Evolutionary conservation across 2,888 invertebrate species (phyloP).

Genomic region (Loripinus fragilis): DNA sequence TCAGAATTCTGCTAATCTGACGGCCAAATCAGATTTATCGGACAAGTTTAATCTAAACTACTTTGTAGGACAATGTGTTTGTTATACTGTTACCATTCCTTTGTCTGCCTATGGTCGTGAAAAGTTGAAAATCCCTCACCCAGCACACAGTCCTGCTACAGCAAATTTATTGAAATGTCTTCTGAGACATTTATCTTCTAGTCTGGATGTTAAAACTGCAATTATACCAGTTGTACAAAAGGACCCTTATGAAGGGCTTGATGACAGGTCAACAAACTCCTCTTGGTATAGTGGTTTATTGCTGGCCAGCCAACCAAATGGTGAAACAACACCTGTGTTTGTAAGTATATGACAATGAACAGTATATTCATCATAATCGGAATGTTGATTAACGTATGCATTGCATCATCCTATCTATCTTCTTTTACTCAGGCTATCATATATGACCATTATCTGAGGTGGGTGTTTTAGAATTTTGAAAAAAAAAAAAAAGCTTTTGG

Average conservation of each 20-base stretch:
- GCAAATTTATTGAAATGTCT: slow-evolving; percentile 32
- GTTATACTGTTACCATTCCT: background rate
- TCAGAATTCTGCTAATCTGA: background rate
- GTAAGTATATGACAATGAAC: background rate
- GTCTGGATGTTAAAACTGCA: slow-evolving; percentile 32
- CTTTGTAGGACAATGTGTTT: slow-evolving; percentile 15
- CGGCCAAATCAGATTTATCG: background rate
- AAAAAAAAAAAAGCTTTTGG: too few relatives aligned
- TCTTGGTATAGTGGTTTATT: background rate
- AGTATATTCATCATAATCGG: background rate
- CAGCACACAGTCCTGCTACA: slow-evolving; percentile 30
- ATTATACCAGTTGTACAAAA: background rate
- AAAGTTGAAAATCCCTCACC: slow-evolving; percentile 29
- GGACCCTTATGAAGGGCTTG: too few relatives aligned
- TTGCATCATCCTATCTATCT: too few relatives aligned
- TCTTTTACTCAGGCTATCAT: too few relatives aligned
- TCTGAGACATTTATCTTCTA: slow-evolving; percentile 31
- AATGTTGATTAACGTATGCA: too few relatives aligned
- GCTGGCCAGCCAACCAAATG: background rate
- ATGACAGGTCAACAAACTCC: background rate
- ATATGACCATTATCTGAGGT: too few relatives aligned
- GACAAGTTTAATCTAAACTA: background rate
- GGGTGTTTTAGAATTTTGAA: too few relatives aligned
- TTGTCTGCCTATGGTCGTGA: slow-evolving; percentile 21
- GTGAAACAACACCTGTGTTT: background rate